Percentiles rank a stretch among this genome's conserved stretches.
These are phyloP conservation scores for Scaptomyza polygonia DNA, from an alignment of 2,888 invertebrate genomes.

Conservation along the genomic window DNA sequence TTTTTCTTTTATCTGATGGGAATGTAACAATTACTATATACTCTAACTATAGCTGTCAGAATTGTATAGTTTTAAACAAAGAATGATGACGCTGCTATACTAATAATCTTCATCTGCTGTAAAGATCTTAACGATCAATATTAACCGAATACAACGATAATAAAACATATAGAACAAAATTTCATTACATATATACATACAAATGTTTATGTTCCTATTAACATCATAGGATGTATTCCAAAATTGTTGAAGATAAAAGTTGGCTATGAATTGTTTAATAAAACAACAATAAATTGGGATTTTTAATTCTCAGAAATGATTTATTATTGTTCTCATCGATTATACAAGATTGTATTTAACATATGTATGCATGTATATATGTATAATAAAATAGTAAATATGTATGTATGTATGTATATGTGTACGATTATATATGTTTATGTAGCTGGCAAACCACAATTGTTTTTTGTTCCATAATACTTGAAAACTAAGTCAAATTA, in stretches of 20 bases:
- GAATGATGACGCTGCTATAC: neutral
- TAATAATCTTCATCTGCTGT: no score
- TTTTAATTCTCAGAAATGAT: constrained; percentile 60
- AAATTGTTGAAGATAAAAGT: constrained; percentile 1
- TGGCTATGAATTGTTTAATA: constrained; percentile 54
- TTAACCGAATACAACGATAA: neutral
- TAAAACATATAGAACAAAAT: neutral
- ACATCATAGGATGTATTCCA: neutral
- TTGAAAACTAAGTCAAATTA: constrained; percentile 33
- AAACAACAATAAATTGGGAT: constrained; percentile 66
- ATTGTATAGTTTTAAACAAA: neutral
- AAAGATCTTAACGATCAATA: neutral
- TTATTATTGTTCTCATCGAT: constrained; percentile 69
- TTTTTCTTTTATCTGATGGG: constrained; percentile 25
- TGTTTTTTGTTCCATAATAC: constrained; percentile 46
- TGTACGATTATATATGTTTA: constrained; percentile 31
- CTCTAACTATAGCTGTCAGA: neutral
- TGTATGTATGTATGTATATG: constrained; percentile 35
- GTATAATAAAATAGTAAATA: constrained; percentile 42
- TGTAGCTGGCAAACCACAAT: constrained; percentile 65
- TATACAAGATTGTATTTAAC: constrained; percentile 65
- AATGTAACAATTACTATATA: constrained; percentile 1
- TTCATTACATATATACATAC: constrained; percentile 38
- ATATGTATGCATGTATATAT: constrained; percentile 73
- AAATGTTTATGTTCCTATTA: constrained; percentile 30